These are phyloP conservation scores for Rhea pennata DNA, from an alignment of 2,113 vertebrate species.

Conservation along the genomic window DNA sequence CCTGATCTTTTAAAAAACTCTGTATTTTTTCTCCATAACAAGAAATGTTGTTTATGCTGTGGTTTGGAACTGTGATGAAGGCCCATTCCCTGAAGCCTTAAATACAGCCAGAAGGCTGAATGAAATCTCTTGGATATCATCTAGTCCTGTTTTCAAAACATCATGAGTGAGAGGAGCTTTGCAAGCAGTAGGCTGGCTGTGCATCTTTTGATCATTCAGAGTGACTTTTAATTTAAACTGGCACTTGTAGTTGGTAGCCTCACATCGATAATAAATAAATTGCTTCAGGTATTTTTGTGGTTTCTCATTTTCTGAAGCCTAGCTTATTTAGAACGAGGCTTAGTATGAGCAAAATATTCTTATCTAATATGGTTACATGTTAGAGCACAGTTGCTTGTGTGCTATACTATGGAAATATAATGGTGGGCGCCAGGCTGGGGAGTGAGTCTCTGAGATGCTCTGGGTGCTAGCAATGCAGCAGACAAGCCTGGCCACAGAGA, in stretches of 20 bases:
- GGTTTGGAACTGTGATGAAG: constrained; percentile 28
- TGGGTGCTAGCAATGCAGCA: background rate
- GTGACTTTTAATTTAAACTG: constrained; percentile 53
- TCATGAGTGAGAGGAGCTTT: background rate
- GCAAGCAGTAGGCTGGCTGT: background rate
- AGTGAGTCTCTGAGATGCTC: background rate
- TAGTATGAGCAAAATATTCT: constrained; percentile 12
- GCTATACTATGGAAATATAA: background rate
- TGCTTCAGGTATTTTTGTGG: constrained; percentile 47
- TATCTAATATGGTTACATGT: constrained; percentile 8
- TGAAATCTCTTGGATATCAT: constrained; percentile 48
- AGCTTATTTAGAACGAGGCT: background rate
- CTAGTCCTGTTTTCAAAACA: constrained; percentile 27
- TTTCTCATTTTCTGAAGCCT: constrained; percentile 27
- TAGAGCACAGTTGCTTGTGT: background rate
- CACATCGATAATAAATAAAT: constrained; percentile 41
- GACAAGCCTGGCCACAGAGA: background rate
- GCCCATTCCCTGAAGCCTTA: background rate
- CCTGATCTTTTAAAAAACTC: background rate
- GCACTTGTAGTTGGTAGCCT: constrained; percentile 26
- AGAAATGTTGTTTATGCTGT: background rate
- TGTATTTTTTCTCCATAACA: background rate
- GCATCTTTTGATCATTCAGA: constrained; percentile 48
- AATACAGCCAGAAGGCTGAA: constrained; percentile 21
- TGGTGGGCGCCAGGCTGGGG: background rate